Percentiles rank a stretch among this genome's conserved stretches.
These are phyloP conservation scores for Chelmon rostratus DNA, from an alignment of 2,797 vertebrate genomes.

Conservation along the genomic window DNA sequence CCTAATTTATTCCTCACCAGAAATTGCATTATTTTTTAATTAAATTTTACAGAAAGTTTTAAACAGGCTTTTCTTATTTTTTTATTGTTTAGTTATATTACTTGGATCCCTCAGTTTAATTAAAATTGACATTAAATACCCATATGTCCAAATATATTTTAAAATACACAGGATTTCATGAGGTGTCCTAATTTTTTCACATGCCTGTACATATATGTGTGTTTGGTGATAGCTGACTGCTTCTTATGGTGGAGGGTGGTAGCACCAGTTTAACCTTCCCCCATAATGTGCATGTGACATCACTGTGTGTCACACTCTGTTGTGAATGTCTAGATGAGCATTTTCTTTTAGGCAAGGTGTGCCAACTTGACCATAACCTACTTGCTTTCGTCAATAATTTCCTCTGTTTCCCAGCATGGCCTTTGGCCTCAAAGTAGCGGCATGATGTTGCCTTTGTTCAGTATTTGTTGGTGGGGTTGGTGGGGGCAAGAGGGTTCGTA, in stretches of 20 bases:
- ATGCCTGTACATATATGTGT: too few relatives aligned
- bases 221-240: not conserved
- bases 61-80: too few relatives aligned
- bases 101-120: too few relatives aligned
- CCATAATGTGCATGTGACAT: not conserved
- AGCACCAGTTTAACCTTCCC: not conserved
- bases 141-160: too few relatives aligned
- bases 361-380: not conserved
- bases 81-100: too few relatives aligned
- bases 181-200: too few relatives aligned
- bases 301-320: not conserved
- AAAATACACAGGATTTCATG: too few relatives aligned
- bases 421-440: slow-evolving; percentile 4
- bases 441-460: not conserved
- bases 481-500: not conserved
- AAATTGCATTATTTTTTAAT: too few relatives aligned
- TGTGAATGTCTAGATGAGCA: not conserved
- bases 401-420: slow-evolving; percentile 7
- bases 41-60: too few relatives aligned
- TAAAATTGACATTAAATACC: too few relatives aligned
- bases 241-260: not conserved
- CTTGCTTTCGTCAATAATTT: slow-evolving; percentile 34
- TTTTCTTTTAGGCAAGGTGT: not conserved
- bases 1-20: too few relatives aligned
- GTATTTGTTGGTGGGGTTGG: slow-evolving; percentile 1